phyloP scores from a whole-genome alignment of 2,113 vertebrate genomes.

The Pelusios castaneus region DNA sequence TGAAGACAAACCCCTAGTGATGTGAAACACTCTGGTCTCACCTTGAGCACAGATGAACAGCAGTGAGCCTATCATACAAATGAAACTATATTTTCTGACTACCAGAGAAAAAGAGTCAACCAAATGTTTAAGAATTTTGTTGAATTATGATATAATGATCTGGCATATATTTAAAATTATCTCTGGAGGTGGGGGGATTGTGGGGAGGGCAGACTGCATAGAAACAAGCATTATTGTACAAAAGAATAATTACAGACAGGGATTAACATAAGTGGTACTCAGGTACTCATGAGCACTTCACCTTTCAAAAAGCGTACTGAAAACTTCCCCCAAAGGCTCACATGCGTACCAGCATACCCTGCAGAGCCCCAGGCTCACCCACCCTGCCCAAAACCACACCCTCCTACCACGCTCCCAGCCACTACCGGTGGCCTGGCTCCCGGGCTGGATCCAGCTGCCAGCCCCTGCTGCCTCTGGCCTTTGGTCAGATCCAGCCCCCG shows the following conservation, averaged over 20 bases:
- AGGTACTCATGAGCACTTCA: too few species aligned
- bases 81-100: not conserved
- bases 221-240: slow-evolving; percentile 13
- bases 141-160: slow-evolving; percentile 20
- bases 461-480: too few species aligned
- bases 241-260: slow-evolving; percentile 40
- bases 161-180: slow-evolving; percentile 12
- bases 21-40: rapidly evolving
- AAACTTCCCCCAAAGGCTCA: too few species aligned
- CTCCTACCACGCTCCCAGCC: too few species aligned
- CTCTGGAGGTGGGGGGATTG: slow-evolving; percentile 62
- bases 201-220: slow-evolving; percentile 28
- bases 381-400: too few species aligned
- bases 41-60: not conserved
- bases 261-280: too few species aligned
- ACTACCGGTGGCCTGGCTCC: too few species aligned
- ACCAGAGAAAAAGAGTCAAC: slow-evolving; percentile 26
- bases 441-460: too few species aligned
- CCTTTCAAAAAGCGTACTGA: too few species aligned
- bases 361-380: too few species aligned
- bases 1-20: not conserved
- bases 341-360: too few species aligned
- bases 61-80: slow-evolving; percentile 25
- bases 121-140: not conserved
- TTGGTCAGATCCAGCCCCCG: too few species aligned